Base-by-base conservation (phyloP, 2,797 vertebrate genomes). In the Melanotaenia parkinsoni region DNA sequence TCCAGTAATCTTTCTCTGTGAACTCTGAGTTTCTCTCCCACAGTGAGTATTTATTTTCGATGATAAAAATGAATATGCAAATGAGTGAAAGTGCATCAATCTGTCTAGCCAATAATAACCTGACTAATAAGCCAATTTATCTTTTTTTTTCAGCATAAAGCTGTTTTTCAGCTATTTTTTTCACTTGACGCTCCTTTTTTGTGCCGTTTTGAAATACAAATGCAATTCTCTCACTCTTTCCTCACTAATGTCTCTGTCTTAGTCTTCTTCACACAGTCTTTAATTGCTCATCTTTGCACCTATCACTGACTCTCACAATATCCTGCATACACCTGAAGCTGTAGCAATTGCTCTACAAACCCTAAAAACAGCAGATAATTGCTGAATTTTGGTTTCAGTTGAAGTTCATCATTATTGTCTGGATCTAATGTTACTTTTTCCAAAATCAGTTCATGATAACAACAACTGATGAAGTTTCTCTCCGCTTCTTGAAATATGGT, bases 31-130 rank as follows among this genome's bases (percentile, higher is more conserved):
- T 88, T 81, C 84, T 86, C 81, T 91, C 90, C 87, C 86, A 79
- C 72, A 81, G 85, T 83, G 89, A 90, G 81, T 87, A 90, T 92
- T 92, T 84, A 87, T 92, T 81, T 81, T 43, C n/a, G 58, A 82
- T 85, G 86, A 91, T 84, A 80, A 81, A 71, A 73, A 90, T 85
- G 79, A 91, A 88, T 89, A 92, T 89, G 89, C 86, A 89, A 90
- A 92, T 79, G 72, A 86, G 75, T 64, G 64, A 67, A 85, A 82
- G 69, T 70, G 53, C 76, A 89, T 93, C 81, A 81, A 87, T 86
- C 81, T 77, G 65, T 86, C 79, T 60, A 40, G 74, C 87, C 87
- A 87, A 90, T 89, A 82, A 88, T 71, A 87, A 45, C 56, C 70
- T 83, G 72, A 73, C 72, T 91, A 87, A 92, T 88, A 84, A 85